These are phyloP conservation scores for Pantherophis vulpinus DNA, from an alignment of 2,797 vertebrate species.

Conservation along the genomic window DNA sequence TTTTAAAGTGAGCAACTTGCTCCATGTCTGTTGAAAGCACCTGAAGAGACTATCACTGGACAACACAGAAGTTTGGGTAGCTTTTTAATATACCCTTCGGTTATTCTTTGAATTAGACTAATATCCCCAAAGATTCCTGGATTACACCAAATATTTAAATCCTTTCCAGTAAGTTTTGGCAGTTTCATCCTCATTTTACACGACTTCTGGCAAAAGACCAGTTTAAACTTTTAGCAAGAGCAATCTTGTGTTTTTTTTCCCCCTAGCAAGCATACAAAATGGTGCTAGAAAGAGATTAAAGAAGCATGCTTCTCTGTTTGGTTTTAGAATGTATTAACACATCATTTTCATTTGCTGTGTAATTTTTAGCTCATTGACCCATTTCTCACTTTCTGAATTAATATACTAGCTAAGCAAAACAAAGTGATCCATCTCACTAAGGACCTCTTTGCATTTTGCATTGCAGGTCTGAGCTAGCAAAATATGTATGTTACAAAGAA, in stretches of 20 bases:
- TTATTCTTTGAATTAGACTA: not conserved
- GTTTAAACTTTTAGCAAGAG: not conserved
- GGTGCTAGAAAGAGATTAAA: not conserved
- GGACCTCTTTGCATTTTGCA: not conserved
- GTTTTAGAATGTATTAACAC: not conserved
- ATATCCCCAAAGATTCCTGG: not conserved
- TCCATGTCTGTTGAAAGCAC: not conserved
- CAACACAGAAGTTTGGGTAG: not conserved
- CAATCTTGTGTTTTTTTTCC: not conserved
- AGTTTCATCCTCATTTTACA: not conserved
- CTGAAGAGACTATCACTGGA: not conserved
- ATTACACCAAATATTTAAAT: not conserved
- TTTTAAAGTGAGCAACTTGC: not conserved
- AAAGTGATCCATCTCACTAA: not conserved
- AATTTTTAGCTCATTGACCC: not conserved
- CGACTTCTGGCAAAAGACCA: not conserved
- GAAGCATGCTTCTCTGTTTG: not conserved
- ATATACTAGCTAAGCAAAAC: not conserved
- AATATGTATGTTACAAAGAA: not conserved
- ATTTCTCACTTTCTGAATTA: not conserved
- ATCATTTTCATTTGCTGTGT: not conserved
- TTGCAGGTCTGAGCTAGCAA: not conserved
- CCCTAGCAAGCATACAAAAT: not conserved
- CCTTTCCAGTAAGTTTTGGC: not conserved
- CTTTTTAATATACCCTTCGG: not conserved